Evolutionary conservation across 2,888 invertebrate genomes (phyloP).

Genomic region (Octonoba sinensis): DNA sequence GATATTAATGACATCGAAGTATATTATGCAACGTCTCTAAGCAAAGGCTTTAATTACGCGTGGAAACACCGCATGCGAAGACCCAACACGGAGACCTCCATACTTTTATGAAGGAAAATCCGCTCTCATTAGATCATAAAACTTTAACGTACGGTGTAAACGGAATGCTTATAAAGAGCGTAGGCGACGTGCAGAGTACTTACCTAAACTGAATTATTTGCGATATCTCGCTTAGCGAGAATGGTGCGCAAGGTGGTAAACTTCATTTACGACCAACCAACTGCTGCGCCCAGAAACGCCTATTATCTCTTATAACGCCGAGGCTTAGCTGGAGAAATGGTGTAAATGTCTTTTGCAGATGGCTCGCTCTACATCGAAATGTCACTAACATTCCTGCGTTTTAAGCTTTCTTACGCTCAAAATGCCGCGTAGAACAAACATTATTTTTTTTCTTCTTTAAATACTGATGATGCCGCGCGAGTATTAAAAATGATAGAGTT

Average conservation of each 20-base stretch:
- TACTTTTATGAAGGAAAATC: not conserved
- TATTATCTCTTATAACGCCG: constrained; percentile 23
- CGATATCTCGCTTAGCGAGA: constrained; percentile 38
- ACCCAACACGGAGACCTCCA: no score
- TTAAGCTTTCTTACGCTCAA: no score
- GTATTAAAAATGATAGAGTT: no score
- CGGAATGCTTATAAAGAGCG: constrained; percentile 46
- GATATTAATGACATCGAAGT: no score
- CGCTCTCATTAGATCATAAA: constrained; percentile 47
- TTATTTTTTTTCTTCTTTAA: not conserved
- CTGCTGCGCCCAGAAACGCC: constrained; percentile 19
- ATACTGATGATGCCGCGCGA: no score
- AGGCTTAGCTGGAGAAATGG: not conserved
- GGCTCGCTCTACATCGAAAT: constrained; percentile 17
- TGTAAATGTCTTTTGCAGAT: constrained; percentile 15
- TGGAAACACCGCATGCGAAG: no score
- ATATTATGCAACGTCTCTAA: no score
- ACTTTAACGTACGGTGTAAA: constrained; percentile 27
- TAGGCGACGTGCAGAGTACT: constrained; percentile 29
- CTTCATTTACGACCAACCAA: constrained; percentile 40
- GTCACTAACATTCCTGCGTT: constrained; percentile 18
- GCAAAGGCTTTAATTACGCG: no score
- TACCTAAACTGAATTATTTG: constrained; percentile 53
- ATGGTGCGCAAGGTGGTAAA: constrained; percentile 28
- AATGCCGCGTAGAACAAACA: constrained; percentile 3